Evolutionary conservation across 2,797 vertebrate species (phyloP), one percentile per base, ranked within the genome.

Genomic region (Sebastes trivittatus): DNA sequence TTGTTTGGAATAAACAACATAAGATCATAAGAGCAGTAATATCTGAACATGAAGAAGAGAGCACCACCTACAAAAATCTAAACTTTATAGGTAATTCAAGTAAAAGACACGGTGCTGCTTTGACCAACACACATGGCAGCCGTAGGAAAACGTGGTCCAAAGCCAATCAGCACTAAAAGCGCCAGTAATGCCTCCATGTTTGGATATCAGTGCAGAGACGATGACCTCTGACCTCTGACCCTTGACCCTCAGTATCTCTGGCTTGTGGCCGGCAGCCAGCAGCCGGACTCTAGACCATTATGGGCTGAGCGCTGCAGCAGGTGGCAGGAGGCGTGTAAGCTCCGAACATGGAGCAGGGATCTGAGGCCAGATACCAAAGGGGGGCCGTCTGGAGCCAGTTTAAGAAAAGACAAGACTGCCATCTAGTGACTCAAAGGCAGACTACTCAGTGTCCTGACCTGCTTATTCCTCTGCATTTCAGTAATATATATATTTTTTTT

Each of bases 331-430:
- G 59, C 9, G 23, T 49, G 63, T 27, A 8, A 59, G 67, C 55
- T 14, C 62, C 8, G 2, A 75, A 61, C 62, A 75, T 22, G 67
- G 70, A 75, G n/a, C 60, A 32, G 27, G 42, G 18, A 65, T 2
- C 18, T 29, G 72, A 84, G 55, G 4, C 42, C 55, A 72, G 30
- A 75, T 5, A 42, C 49, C 54, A 55, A 10, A 62, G n/a, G 16
- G 11, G 52, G 3, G 5, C 4, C 1, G 2, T 0, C 7, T 32
- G 63, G 32, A 52, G 13, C 2, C 1, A 0, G 72, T 55, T 32
- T 56, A 38, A 46, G 5, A 5, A 86, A 91, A 79, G 76, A 6
- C 82, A 85, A 90, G 56, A 72, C 82, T 89, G 88, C 90, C 93
- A 89, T 78, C 93, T 89, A 82, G 91, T 89, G 93, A 7, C 20